A percentile compares a stretch with the other conserved stretches of the same genome.
Evolutionary conservation across 2,113 vertebrate species (phyloP).

Genomic region (Hemicordylus capensis): DNA sequence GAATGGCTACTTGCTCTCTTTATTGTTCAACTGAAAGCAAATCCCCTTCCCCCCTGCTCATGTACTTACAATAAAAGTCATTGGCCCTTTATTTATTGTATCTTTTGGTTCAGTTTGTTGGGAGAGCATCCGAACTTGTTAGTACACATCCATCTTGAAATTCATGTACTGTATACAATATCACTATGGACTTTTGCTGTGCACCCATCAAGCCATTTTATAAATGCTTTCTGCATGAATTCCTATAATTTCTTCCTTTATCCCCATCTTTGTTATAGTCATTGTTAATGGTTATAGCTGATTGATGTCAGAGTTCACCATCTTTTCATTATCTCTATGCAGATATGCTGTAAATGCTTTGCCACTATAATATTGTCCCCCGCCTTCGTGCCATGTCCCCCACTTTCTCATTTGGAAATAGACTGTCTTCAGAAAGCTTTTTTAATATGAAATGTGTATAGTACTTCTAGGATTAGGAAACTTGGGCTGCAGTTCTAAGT

Average conservation of each 20-base stretch:
- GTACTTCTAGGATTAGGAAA: neutral
- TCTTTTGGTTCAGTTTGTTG: neutral
- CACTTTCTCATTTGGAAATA: conserved; percentile 4
- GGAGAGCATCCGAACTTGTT: conserved; percentile 23
- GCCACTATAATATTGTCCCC: neutral
- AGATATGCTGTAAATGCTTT: conserved; percentile 35
- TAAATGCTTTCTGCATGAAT: conserved; percentile 4
- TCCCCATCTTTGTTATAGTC: conserved; percentile 25
- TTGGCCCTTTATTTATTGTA: conserved; percentile 31
- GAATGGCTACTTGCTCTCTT: neutral
- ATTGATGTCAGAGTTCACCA: conserved; percentile 43
- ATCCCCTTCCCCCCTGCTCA: neutral
- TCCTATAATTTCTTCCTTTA: conserved; percentile 34
- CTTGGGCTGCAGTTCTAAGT: too few species aligned
- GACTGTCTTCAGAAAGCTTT: neutral
- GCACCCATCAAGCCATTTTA: conserved; percentile 18
- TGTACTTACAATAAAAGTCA: neutral
- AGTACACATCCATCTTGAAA: conserved; percentile 22
- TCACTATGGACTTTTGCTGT: neutral
- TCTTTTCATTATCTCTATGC: conserved; percentile 47
- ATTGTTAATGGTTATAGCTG: conserved; percentile 23
- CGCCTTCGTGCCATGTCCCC: neutral
- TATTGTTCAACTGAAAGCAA: conserved; percentile 25
- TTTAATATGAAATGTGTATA: neutral
- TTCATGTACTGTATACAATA: conserved; percentile 18